A percentile compares a stretch with the other conserved stretches of the same genome.
Evolutionary conservation across 2,888 invertebrate genomes (phyloP).

Genomic region (Torymus tubicola): DNA sequence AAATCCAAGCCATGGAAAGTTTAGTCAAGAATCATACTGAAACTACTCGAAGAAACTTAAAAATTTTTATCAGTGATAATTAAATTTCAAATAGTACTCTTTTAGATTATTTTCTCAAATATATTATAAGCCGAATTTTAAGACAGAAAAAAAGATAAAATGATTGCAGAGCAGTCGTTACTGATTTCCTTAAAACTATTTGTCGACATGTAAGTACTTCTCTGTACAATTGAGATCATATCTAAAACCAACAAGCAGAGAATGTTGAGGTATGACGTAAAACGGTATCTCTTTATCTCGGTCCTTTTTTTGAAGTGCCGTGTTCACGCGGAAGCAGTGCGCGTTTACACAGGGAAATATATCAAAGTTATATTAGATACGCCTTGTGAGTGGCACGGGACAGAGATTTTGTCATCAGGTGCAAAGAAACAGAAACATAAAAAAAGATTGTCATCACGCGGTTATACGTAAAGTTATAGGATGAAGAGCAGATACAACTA

Average conservation of each 20-base stretch:
- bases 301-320: slow-evolving; percentile 2
- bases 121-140: background rate
- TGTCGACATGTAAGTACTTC: background rate
- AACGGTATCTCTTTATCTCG: slow-evolving; percentile 47
- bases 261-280: slow-evolving; percentile 40
- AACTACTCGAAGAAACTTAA: background rate
- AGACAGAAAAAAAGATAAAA: background rate
- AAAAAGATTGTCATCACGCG: too few relatives aligned
- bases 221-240: slow-evolving; percentile 21
- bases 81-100: background rate
- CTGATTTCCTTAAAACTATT: slow-evolving; percentile 29
- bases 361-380: background rate
- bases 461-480: too few relatives aligned
- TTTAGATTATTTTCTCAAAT: background rate
- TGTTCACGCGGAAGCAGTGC: background rate
- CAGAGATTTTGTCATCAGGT: too few relatives aligned
- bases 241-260: slow-evolving; percentile 19
- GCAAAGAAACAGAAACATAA: too few relatives aligned
- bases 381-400: too few relatives aligned
- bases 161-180: slow-evolving; percentile 10
- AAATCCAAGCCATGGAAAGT: slow-evolving; percentile 2
- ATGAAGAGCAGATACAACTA: background rate
- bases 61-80: background rate
- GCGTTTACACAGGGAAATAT: background rate
- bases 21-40: background rate